Evolutionary conservation across 1,140 invertebrate genomes (phyloP).

Genomic region (Coptotermes formosanus): DNA sequence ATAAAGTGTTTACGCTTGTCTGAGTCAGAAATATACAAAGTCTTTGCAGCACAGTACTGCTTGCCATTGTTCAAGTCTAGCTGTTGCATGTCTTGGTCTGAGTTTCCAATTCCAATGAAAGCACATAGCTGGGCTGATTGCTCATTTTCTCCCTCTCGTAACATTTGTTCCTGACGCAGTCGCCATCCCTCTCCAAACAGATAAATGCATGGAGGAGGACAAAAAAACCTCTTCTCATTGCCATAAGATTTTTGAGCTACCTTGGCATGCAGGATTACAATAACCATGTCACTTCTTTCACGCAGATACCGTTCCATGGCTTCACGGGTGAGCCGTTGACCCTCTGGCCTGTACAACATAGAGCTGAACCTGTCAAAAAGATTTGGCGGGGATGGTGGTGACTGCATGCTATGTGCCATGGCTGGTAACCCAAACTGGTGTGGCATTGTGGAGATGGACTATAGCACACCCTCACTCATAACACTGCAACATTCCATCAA

Average conservation of each 20-base stretch:
- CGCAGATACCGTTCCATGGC: slow-evolving; percentile 95
- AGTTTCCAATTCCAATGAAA: slow-evolving; percentile 98
- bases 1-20: slow-evolving; percentile 99
- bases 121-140: slow-evolving; percentile 91
- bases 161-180: slow-evolving; percentile 85
- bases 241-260: slow-evolving; percentile 99
- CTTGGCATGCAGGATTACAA: slow-evolving; percentile 98
- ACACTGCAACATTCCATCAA: slow-evolving; percentile 1
- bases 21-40: slow-evolving; percentile 97
- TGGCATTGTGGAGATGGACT: slow-evolving; percentile 59
- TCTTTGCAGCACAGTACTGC: slow-evolving; percentile 99
- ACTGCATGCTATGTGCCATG: slow-evolving; percentile 69
- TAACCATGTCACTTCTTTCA: slow-evolving; percentile 91
- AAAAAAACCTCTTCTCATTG: slow-evolving; percentile 99
- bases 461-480: neutral
- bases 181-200: slow-evolving; percentile 97
- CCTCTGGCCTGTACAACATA: slow-evolving; percentile 68
- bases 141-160: slow-evolving; percentile 83
- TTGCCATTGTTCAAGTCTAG: slow-evolving; percentile 93
- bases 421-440: slow-evolving; percentile 70
- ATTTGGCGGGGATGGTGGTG: slow-evolving; percentile 69
- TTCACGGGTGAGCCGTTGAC: slow-evolving; percentile 84
- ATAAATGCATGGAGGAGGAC: slow-evolving; percentile 99
- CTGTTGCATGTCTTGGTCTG: slow-evolving; percentile 98
- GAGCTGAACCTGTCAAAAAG: slow-evolving; percentile 41